Conservation (phyloP, 2,797 vertebrate genomes). For the Parauchenoglanis punctatus region DNA sequence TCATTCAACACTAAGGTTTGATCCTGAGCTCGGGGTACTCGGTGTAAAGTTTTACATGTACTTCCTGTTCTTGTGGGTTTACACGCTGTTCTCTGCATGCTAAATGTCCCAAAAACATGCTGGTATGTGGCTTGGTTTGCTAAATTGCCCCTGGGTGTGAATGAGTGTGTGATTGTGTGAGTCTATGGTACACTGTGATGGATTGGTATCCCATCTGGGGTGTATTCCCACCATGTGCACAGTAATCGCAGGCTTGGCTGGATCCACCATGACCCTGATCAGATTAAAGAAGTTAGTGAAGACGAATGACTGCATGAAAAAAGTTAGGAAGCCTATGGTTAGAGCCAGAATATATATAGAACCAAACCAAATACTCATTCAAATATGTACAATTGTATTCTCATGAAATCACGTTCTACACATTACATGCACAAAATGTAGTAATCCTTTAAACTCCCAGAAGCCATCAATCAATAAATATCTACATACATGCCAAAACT, state of each 20-base stretch:
- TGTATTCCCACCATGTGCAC: neutral
- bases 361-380: neutral
- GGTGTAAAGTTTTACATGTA: neutral
- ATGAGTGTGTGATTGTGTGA: constrained; percentile 1
- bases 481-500: neutral
- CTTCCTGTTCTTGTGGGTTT: constrained; percentile 5
- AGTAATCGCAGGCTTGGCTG: neutral
- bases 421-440: neutral
- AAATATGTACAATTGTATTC: neutral
- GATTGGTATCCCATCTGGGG: neutral
- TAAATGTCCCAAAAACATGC: neutral
- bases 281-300: neutral
- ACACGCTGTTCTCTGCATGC: neutral
- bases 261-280: too few relatives aligned
- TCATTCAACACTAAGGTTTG: neutral
- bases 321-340: neutral
- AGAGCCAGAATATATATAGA: neutral
- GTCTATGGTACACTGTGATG: neutral
- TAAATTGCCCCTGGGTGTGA: neutral
- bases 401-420: neutral
- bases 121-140: neutral
- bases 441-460: neutral
- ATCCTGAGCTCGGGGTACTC: too few relatives aligned
- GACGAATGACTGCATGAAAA: neutral
- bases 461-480: neutral